A percentile compares a stretch with the other conserved stretches of the same genome.
These are phyloP conservation scores for Clarias fuscus DNA, from an alignment of 2,797 vertebrate species.

Conservation along the genomic window DNA sequence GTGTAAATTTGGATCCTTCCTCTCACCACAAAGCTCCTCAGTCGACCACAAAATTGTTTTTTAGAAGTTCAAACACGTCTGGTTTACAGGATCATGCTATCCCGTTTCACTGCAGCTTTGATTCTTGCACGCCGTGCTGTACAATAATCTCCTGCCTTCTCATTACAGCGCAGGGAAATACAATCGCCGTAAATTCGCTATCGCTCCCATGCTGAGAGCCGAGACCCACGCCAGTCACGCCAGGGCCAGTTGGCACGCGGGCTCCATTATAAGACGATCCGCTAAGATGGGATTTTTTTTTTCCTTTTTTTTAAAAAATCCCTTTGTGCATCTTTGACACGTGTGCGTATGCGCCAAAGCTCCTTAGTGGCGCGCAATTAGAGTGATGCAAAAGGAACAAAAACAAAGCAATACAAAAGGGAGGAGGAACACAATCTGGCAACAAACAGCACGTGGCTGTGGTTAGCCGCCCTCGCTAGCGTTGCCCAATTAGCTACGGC, in stretches of 20 bases:
- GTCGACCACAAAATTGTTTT: background rate
- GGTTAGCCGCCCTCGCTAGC: slow-evolving; percentile 68
- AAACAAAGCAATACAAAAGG: slow-evolving; percentile 53
- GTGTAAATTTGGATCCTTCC: background rate
- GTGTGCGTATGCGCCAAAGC: slow-evolving; percentile 41
- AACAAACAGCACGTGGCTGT: slow-evolving; percentile 59
- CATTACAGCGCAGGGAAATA: slow-evolving; percentile 49
- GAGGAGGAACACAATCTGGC: slow-evolving; percentile 69
- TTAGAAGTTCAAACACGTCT: background rate
- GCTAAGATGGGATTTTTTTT: slow-evolving; percentile 42
- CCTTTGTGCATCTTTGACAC: slow-evolving; percentile 43
- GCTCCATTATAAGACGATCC: slow-evolving; percentile 51
- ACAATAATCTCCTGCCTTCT: slow-evolving; percentile 48
- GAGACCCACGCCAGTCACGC: slow-evolving; percentile 39
- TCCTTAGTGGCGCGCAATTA: slow-evolving; percentile 49
- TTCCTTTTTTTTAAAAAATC: slow-evolving; percentile 29
- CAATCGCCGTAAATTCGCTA: slow-evolving; percentile 48
- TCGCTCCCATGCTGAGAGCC: slow-evolving; percentile 46
- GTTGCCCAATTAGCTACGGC: slow-evolving; percentile 76
- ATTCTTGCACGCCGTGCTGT: slow-evolving; percentile 28
- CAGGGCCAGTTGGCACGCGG: slow-evolving; percentile 49
- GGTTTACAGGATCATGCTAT: slow-evolving; percentile 19
- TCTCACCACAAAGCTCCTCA: slow-evolving; percentile 3
- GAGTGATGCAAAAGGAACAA: slow-evolving; percentile 45
- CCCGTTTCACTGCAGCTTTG: slow-evolving; percentile 25